phyloP scores from a whole-genome alignment of 2,888 invertebrate species.

The Lasioglossum marginatum region DNA sequence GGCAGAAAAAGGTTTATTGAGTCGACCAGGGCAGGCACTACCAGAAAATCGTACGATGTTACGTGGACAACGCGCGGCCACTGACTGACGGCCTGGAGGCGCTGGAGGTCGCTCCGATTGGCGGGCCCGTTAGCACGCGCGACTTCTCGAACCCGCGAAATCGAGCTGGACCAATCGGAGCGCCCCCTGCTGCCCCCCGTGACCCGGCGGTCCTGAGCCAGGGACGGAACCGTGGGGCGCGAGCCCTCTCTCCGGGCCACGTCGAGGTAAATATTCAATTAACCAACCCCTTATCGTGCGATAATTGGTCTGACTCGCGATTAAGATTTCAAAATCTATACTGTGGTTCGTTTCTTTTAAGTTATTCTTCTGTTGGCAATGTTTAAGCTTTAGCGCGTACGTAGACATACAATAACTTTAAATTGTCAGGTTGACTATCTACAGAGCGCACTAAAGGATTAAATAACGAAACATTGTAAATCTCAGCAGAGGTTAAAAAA shows the following conservation, averaged over 20 bases:
- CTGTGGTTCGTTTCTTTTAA: neutral
- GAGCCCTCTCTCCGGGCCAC: neutral
- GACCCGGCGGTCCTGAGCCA: conserved; percentile 55
- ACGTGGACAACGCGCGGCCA: conserved; percentile 62
- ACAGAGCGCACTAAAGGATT: neutral
- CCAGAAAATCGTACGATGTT: conserved; percentile 28
- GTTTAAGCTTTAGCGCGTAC: neutral
- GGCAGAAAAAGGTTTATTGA: neutral
- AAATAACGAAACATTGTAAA: neutral
- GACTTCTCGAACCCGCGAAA: conserved; percentile 70
- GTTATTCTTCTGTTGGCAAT: neutral
- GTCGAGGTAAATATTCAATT: conserved; percentile 4
- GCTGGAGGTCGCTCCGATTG: conserved; percentile 56
- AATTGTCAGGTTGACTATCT: neutral
- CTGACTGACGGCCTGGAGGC: conserved; percentile 62
- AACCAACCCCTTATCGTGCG: neutral
- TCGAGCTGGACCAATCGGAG: conserved; percentile 62
- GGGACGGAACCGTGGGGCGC: conserved; percentile 43
- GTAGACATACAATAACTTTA: neutral
- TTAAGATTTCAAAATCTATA: neutral
- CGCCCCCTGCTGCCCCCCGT: conserved; percentile 43
- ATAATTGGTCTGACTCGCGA: neutral
- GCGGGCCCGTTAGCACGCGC: conserved; percentile 63
- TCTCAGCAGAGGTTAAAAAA: neutral
- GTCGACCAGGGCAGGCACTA: conserved; percentile 7